Base-by-base conservation (phyloP, 2,797 vertebrate species). In the Syngnathus rostellatus region DNA sequence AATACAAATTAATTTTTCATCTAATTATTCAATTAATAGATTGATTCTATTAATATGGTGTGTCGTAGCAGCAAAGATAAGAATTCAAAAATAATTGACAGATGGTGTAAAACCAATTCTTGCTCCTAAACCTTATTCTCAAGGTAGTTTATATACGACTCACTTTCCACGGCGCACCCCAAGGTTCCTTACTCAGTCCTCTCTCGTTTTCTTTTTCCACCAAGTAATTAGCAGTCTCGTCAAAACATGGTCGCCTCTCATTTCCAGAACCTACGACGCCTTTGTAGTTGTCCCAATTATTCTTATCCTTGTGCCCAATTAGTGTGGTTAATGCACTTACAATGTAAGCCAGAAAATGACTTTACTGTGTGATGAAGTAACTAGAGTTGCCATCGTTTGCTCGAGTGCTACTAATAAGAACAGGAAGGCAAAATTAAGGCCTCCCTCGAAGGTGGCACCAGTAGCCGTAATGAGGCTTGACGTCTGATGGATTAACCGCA, bases 401-500 rank as follows among this genome's bases (percentile, higher is more conserved):
- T 63, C 74, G 76, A 83, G 76, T 75, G 76, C 72, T 64, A 62
- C 80, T 88, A 86, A 87, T 83, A 82, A 85, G 78, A 85, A 78
- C 72, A 82, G 85, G 85, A 90, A 86, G 62, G 75, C 64, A 64
- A 70, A 75, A 87, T 83, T 81, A 87, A 85, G 76, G 77, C 63
- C 61, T 77, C 65, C 76, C 76, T 84, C 85, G 83, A 84, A 83
- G 76, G 81, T 70, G 53, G 68, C 68, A 82, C 77, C 84, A 79
- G 68, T 63, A 75, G 74, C 76, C 71, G 84, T 87, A 90, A 89
- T 86, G 85, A 88, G 81, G 69, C 75, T 69, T 79, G 81, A 77
- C 83, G 80, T 86, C 81, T 87, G 88, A 90, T 87, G 85, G 83
- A 88, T 90, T 82, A 85, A 85, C 64, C 76, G 54, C 79, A 85